Percentiles rank a stretch among this genome's conserved stretches.
These are phyloP conservation scores for Allolobophora icterica DNA, from an alignment of 2,888 invertebrate species.

Conservation along the genomic window DNA sequence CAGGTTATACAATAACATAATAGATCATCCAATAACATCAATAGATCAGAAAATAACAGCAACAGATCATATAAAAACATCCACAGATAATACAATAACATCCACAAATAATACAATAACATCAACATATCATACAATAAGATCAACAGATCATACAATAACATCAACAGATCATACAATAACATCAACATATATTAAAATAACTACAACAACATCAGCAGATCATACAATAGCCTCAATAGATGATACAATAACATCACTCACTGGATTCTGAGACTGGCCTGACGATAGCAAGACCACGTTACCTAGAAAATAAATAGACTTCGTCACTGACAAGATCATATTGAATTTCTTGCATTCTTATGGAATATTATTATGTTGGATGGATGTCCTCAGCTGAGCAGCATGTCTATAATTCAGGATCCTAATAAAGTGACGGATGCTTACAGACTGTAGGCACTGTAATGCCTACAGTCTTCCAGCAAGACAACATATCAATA, in stretches of 20 bases:
- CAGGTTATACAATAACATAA: not conserved
- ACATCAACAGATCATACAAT: too few relatives aligned
- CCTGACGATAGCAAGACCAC: not conserved
- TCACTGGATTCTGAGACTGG: not conserved
- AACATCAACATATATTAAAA: not conserved
- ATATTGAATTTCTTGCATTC: not conserved
- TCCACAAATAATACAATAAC: not conserved
- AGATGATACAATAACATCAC: not conserved
- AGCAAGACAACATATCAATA: not conserved
- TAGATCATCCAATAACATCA: not conserved
- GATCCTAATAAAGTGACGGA: not conserved
- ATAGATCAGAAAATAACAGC: too few relatives aligned
- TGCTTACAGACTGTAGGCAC: too few relatives aligned
- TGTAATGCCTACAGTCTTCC: not conserved
- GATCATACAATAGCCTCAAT: not conserved
- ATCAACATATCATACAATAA: not conserved
- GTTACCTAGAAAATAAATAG: conserved; percentile 6
- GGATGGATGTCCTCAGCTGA: not conserved
- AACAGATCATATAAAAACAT: too few relatives aligned
- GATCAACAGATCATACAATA: too few relatives aligned
- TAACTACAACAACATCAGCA: not conserved
- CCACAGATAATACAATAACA: too few relatives aligned
- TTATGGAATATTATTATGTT: not conserved
- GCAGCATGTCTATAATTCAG: not conserved
- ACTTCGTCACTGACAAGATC: not conserved